Conservation (phyloP, 2,888 invertebrate species). For the Tiliacea citrago region DNA sequence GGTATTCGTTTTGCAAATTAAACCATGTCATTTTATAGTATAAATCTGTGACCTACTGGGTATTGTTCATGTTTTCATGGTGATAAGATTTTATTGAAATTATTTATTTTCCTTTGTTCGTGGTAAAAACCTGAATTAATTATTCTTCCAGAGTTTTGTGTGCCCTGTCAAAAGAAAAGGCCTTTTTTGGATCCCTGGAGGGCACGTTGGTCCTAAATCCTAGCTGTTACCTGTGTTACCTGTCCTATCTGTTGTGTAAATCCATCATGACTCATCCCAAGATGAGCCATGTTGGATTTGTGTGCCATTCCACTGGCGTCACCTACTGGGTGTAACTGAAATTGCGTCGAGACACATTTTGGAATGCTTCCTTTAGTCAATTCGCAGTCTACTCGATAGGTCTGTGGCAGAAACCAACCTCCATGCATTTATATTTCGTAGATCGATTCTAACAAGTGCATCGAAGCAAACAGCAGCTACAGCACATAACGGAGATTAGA, state of each 20-base stretch:
- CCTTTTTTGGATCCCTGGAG: background rate
- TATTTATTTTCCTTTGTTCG: background rate
- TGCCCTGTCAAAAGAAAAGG: background rate
- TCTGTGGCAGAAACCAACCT: background rate
- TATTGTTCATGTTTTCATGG: constrained; percentile 26
- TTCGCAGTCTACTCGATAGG: background rate
- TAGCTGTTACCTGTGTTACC: background rate
- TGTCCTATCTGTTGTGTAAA: no score
- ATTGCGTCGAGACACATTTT: background rate
- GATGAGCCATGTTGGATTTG: no score
- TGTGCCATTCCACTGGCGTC: no score
- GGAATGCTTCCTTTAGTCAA: background rate
- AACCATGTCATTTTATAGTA: constrained; percentile 50
- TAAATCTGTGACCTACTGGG: constrained; percentile 48
- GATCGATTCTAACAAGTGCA: constrained; percentile 46
- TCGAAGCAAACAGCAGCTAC: constrained; percentile 27
- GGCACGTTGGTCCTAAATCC: no score
- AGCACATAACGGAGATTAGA: constrained; percentile 45
- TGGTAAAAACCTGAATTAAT: background rate
- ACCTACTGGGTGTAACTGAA: background rate
- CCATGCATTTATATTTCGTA: constrained; percentile 4
- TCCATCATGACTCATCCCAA: no score
- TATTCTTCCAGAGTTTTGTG: background rate
- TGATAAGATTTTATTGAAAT: constrained; percentile 19
- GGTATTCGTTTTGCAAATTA: constrained; percentile 55